Evolutionary conservation across 53 echinoderm and acorn worm species (phyloP).

Genomic region (Apostichopus leukothele): DNA sequence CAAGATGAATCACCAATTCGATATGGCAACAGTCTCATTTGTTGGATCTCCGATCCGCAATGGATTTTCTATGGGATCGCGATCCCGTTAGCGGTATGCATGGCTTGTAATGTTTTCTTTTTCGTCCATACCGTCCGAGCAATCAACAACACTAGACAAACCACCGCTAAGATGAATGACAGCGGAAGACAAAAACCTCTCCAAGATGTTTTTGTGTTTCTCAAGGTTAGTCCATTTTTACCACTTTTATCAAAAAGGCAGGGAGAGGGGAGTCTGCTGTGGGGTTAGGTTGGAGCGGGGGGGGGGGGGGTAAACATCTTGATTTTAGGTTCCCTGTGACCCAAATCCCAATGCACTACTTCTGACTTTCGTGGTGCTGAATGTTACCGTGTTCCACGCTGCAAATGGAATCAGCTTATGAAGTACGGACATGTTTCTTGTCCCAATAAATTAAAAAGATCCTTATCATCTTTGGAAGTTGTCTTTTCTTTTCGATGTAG

Average conservation of each 20-base stretch:
- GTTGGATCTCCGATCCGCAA: conserved; percentile 19
- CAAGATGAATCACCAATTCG: not conserved
- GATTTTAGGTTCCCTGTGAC: too few relatives aligned
- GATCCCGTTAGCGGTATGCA: conserved; percentile 14
- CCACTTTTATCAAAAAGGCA: not conserved
- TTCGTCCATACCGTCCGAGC: conserved; percentile 1
- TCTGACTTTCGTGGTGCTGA: too few relatives aligned
- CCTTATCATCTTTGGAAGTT: too few relatives aligned
- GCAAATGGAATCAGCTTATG: too few relatives aligned
- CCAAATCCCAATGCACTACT: too few relatives aligned
- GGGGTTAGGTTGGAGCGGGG: not conserved
- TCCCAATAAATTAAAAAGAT: too few relatives aligned
- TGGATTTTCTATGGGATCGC: conserved; percentile 10
- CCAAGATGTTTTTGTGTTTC: conserved; percentile 5
- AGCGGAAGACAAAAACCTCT: not conserved
- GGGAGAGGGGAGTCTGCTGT: not conserved
- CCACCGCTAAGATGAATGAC: conserved; percentile 9
- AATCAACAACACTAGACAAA: not conserved
- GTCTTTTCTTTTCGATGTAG: too few relatives aligned
- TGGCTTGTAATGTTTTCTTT: not conserved
- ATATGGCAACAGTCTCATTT: not conserved
- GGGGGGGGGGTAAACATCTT: too few relatives aligned
- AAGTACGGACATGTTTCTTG: too few relatives aligned
- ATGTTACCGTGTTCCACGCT: too few relatives aligned
- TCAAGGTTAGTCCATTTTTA: not conserved